Conservation (phyloP, 1,140 invertebrate genomes). For the Zaprionus africanus region DNA sequence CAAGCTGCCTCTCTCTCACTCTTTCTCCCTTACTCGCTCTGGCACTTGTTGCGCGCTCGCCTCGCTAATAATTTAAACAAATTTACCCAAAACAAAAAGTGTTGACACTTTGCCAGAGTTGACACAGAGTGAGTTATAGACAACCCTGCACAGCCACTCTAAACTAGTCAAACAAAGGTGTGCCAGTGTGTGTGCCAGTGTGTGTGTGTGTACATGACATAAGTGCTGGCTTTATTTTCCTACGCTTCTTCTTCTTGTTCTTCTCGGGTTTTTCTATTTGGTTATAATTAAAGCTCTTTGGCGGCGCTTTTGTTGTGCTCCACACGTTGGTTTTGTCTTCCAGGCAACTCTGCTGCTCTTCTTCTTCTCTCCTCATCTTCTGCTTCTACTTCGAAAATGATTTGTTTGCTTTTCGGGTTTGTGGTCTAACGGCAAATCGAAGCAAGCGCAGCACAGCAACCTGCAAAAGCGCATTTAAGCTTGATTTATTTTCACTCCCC, state of each 20-base stretch:
- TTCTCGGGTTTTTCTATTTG: conserved; percentile 58
- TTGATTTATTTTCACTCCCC: background rate
- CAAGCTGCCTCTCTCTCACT: background rate
- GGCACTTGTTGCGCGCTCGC: conserved; percentile 66
- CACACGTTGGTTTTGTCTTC: conserved; percentile 16
- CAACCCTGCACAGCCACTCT: conserved; percentile 14
- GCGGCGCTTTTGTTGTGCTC: conserved; percentile 35
- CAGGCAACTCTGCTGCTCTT: background rate
- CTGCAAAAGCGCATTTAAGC: background rate
- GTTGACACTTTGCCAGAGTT: conserved; percentile 35
- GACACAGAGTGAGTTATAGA: conserved; percentile 1
- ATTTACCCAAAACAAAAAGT: conserved; percentile 63
- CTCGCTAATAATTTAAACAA: conserved; percentile 78
- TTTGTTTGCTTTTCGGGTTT: conserved; percentile 45
- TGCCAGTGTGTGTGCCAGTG: conserved; percentile 6
- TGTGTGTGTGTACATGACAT: conserved; percentile 40
- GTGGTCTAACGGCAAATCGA: conserved; percentile 15
- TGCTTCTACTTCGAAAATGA: conserved; percentile 24
- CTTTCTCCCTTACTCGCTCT: background rate
- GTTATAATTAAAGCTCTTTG: conserved; percentile 72
- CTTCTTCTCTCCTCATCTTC: background rate
- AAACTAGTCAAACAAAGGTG: conserved; percentile 67
- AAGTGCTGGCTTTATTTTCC: conserved; percentile 32
- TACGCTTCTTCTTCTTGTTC: conserved; percentile 30
- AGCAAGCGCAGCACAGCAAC: background rate